Evolutionary conservation across 1,140 invertebrate genomes (phyloP).

Genomic region (Pantala flavescens): DNA sequence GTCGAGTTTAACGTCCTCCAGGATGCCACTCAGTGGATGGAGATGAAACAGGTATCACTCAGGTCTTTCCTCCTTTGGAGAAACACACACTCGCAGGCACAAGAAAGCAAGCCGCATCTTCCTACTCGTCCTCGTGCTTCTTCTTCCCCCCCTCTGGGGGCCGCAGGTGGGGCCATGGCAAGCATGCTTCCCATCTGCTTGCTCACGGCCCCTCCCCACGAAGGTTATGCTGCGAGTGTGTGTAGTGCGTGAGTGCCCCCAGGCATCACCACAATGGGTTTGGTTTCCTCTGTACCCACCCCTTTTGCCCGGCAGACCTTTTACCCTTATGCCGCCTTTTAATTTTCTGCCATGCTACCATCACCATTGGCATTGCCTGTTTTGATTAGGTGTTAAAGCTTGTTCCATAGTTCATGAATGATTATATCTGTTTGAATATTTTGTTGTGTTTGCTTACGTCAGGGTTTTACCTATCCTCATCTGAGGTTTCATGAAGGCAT

Average conservation of each 20-base stretch:
- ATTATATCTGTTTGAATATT: too few relatives aligned
- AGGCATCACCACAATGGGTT: background rate
- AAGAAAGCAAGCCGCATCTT: background rate
- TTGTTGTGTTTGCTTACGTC: too few relatives aligned
- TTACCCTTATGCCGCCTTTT: background rate
- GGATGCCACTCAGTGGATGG: conserved; percentile 86
- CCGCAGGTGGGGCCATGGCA: background rate
- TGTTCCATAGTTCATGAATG: too few relatives aligned
- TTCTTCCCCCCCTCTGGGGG: conserved; percentile 2
- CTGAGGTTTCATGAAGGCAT: too few relatives aligned
- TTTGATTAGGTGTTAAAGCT: too few relatives aligned
- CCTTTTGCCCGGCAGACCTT: background rate
- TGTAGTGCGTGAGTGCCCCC: background rate
- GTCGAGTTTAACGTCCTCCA: conserved; percentile 85
- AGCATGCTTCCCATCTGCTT: background rate
- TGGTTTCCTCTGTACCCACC: background rate
- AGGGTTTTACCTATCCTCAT: too few relatives aligned
- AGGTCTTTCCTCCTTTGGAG: conserved; percentile 4
- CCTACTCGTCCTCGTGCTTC: background rate
- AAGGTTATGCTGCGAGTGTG: background rate
- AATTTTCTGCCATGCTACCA: background rate
- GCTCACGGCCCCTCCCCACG: background rate
- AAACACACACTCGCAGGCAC: background rate
- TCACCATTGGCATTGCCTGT: background rate
- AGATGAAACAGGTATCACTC: conserved; percentile 74